These are phyloP conservation scores for Macrophya annulata DNA, from an alignment of 2,888 invertebrate species.

Conservation along the genomic window DNA sequence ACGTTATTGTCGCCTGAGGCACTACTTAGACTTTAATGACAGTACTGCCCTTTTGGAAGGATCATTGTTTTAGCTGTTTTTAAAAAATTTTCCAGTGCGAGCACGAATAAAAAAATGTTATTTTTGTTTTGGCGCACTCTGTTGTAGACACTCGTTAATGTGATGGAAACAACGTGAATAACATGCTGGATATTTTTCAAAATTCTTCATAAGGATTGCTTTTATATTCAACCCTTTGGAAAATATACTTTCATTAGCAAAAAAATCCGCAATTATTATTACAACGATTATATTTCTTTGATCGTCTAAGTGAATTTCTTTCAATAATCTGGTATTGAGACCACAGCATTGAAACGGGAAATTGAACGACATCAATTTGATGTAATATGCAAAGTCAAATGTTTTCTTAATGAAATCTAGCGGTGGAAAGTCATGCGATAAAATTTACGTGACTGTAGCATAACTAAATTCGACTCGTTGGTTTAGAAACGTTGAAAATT, in stretches of 20 bases:
- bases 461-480: neutral
- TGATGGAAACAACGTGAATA: neutral
- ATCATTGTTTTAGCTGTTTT: neutral
- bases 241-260: neutral
- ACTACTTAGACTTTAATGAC: neutral
- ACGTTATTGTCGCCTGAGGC: neutral
- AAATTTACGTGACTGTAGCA: neutral
- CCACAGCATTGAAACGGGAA: neutral
- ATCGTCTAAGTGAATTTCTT: neutral
- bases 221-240: neutral
- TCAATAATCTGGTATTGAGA: neutral
- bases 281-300: neutral
- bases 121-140: neutral
- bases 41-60: no score
- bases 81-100: neutral
- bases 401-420: neutral
- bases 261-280: neutral
- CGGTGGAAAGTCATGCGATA: neutral
- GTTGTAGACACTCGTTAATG: neutral
- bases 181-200: neutral
- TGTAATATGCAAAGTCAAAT: neutral
- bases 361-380: neutral
- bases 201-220: neutral
- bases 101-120: neutral
- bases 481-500: neutral